Percentiles rank a stretch among this genome's conserved stretches.
Conservation (phyloP, 23 tunicate genomes). For the Phallusia fumigata region DNA sequence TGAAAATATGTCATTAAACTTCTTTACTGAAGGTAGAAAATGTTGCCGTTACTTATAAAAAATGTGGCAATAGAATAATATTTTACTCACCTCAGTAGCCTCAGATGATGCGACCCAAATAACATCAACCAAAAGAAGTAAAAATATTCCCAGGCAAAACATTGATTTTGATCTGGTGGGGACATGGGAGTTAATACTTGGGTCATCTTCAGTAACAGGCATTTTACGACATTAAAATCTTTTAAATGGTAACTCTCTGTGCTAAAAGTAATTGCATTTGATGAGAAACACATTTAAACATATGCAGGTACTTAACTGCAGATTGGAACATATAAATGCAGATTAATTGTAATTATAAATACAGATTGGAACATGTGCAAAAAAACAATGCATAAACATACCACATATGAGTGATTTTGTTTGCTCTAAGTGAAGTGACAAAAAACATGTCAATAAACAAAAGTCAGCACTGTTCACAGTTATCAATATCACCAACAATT, state of each 20-base stretch:
- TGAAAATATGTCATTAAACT: too few species aligned
- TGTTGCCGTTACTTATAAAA: too few species aligned
- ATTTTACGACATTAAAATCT: not conserved
- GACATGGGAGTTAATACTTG: not conserved
- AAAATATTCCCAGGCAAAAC: constrained; percentile 51
- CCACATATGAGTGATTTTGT: too few species aligned
- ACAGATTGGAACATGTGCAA: too few species aligned
- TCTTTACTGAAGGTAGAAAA: too few species aligned
- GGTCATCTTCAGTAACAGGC: not conserved
- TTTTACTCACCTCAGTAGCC: constrained; percentile 41
- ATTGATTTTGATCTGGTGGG: constrained; percentile 1
- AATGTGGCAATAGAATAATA: too few species aligned
- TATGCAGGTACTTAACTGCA: not conserved
- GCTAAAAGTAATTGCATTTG: not conserved
- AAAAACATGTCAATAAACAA: too few species aligned
- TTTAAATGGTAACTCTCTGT: not conserved
- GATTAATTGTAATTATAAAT: too few species aligned
- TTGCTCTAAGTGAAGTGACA: too few species aligned
- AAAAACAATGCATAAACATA: too few species aligned
- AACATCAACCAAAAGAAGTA: constrained; percentile 70
- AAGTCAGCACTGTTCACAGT: too few species aligned
- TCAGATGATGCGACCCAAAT: constrained; percentile 89
- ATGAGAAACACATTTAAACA: not conserved
- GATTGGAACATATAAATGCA: not conserved
- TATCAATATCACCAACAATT: too few species aligned